Conservation (phyloP, 2,113 vertebrate species). For the Rattus rattus region DNA sequence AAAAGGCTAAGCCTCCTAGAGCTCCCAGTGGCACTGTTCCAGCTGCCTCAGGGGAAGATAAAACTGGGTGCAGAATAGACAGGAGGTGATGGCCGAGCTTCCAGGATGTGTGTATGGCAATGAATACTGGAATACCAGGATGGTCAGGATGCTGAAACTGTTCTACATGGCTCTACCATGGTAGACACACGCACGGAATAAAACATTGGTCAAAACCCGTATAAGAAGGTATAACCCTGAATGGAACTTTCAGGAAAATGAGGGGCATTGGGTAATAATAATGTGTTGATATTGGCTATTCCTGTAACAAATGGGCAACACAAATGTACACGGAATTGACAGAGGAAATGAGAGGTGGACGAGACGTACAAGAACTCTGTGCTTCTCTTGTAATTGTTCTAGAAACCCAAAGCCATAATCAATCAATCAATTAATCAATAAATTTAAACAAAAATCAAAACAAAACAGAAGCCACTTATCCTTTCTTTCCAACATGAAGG, state of each 20-base stretch:
- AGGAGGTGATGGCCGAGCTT: neutral
- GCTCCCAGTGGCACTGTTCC: neutral
- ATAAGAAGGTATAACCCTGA: neutral
- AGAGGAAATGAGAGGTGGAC: neutral
- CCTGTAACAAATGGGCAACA: neutral
- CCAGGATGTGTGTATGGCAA: neutral
- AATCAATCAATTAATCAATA: too few species aligned
- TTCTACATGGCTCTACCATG: neutral
- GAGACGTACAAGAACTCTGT: neutral
- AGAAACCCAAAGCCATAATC: neutral
- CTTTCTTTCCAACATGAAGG: conserved; percentile 15
- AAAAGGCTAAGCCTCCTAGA: neutral
- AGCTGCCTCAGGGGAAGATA: neutral
- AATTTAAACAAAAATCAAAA: neutral
- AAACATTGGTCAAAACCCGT: neutral
- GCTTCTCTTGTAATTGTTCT: conserved; percentile 15
- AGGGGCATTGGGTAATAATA: neutral
- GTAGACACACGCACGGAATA: neutral
- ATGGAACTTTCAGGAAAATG: neutral
- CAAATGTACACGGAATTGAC: neutral
- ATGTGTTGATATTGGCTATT: neutral
- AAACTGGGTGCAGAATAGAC: neutral
- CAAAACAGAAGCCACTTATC: neutral
- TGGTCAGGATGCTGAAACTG: neutral
- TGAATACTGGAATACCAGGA: neutral